Conservation (phyloP, 1,140 invertebrate genomes). For the Drosophila tsacasi region DNA sequence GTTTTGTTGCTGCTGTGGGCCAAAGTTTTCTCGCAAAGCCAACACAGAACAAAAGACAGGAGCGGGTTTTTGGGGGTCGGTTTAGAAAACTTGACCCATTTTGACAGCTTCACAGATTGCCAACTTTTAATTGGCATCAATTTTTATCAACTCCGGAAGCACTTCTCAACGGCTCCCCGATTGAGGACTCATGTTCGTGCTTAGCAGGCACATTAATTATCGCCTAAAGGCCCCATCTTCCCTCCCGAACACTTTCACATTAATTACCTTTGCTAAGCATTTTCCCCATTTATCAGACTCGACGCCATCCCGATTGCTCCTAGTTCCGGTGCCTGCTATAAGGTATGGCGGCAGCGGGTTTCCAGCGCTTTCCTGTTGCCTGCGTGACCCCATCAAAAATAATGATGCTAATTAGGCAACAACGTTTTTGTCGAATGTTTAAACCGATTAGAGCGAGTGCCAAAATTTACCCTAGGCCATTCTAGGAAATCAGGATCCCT, state of each 20-base stretch:
- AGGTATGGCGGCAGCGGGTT: not conserved
- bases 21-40: conserved; percentile 37
- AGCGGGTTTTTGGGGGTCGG: not conserved
- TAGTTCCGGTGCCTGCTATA: not conserved
- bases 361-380: conserved; percentile 8
- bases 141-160: conserved; percentile 49
- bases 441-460: conserved; percentile 67
- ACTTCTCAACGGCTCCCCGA: conserved; percentile 17
- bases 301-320: conserved; percentile 6
- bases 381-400: conserved; percentile 74
- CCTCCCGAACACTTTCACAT: conserved; percentile 38
- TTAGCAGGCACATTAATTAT: conserved; percentile 67
- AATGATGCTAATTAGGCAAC: conserved; percentile 78
- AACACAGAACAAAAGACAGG: conserved; percentile 7
- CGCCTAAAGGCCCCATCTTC: conserved; percentile 27
- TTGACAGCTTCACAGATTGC: conserved; percentile 47
- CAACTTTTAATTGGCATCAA: conserved; percentile 61
- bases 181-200: conserved; percentile 35
- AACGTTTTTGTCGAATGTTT: conserved; percentile 66
- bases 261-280: conserved; percentile 64
- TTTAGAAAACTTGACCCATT: conserved; percentile 45
- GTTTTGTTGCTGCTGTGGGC: conserved; percentile 15
- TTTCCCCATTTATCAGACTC: conserved; percentile 63
- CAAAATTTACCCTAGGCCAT: conserved; percentile 32
- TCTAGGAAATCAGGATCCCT: conserved; percentile 17